Percentiles rank a stretch among this genome's conserved stretches.
phyloP scores from a whole-genome alignment of 2,888 invertebrate species.

The Acanthosepion esculentum region DNA sequence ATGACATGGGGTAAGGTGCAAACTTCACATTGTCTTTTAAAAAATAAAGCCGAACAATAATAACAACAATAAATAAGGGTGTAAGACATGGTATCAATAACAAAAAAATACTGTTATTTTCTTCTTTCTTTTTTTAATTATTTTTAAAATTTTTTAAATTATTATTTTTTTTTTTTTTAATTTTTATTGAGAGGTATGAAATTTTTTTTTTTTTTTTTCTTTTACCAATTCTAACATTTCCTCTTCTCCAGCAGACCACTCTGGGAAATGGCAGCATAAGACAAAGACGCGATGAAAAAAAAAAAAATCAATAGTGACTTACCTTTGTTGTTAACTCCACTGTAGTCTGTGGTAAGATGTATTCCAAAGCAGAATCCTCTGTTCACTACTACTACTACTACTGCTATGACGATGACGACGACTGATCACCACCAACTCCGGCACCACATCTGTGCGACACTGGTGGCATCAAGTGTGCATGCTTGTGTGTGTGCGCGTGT shows the following conservation, averaged over 20 bases:
- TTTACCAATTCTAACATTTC: neutral
- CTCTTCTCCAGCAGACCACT: neutral
- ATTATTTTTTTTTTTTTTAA: too few relatives aligned
- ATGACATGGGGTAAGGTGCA: neutral
- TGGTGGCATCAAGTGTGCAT: slow-evolving; percentile 2
- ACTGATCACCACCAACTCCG: neutral
- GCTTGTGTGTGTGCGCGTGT: neutral
- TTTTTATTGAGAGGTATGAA: too few relatives aligned
- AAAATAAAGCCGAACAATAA: neutral
- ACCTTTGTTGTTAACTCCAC: slow-evolving; percentile 12
- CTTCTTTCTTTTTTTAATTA: too few relatives aligned
- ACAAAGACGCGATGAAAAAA: neutral
- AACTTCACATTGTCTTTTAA: neutral
- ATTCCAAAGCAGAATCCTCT: neutral
- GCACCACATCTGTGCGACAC: neutral
- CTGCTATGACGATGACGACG: neutral
- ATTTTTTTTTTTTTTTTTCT: too few relatives aligned
- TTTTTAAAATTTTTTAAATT: too few relatives aligned
- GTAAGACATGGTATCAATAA: neutral
- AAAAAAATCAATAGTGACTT: slow-evolving; percentile 11
- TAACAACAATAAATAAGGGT: neutral
- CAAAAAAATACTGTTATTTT: neutral
- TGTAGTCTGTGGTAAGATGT: slow-evolving; percentile 33
- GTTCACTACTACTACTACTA: slow-evolving; percentile 17
- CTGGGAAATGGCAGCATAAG: neutral